These are phyloP conservation scores for Chionoecetes opilio DNA, from an alignment of 1,140 invertebrate genomes.

Conservation along the genomic window DNA sequence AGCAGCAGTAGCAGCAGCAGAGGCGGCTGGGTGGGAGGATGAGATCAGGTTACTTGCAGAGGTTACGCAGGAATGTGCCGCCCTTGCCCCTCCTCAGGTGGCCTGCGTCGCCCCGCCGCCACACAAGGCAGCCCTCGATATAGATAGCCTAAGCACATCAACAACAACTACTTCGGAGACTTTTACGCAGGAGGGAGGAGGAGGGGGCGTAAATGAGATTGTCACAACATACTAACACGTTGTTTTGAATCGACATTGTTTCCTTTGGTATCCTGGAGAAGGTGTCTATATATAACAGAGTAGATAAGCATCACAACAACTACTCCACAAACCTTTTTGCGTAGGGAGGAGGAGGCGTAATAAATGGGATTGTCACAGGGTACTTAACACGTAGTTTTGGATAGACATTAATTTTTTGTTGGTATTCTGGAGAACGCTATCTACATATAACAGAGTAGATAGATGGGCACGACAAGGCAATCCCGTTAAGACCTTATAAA, in stretches of 20 bases:
- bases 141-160: conserved; percentile 16
- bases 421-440: no score
- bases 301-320: no score
- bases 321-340: no score
- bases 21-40: conserved; percentile 7
- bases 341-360: no score
- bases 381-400: no score
- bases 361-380: no score
- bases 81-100: conserved; percentile 41
- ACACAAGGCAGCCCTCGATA: conserved; percentile 45
- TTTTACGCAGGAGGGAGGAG: not conserved
- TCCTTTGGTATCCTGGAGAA: not conserved
- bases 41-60: conserved; percentile 65
- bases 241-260: not conserved
- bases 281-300: not conserved
- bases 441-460: no score
- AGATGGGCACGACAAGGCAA: not conserved
- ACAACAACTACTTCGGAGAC: not conserved
- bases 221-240: not conserved
- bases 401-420: no score
- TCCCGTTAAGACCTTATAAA: not conserved
- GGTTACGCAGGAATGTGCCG: conserved; percentile 65
- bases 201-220: not conserved
- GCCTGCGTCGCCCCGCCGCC: conserved; percentile 11
- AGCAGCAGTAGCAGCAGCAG: conserved; percentile 28